A percentile compares a stretch with the other conserved stretches of the same genome.
Conservation (phyloP, 2,888 invertebrate species). For the Nemoura dubitans region DNA sequence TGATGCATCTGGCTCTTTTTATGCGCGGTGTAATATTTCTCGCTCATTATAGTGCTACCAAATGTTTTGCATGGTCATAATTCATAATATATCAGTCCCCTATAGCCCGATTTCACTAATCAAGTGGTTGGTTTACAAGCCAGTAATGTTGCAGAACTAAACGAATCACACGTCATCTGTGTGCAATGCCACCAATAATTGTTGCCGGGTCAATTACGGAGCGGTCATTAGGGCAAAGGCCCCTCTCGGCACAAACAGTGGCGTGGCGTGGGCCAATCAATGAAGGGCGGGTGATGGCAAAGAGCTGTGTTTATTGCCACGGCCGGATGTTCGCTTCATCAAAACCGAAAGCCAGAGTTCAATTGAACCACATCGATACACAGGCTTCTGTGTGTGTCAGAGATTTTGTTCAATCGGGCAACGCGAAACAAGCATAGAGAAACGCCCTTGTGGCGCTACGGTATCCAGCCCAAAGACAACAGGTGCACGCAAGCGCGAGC, state of each 20-base stretch:
- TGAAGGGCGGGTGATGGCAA: background rate
- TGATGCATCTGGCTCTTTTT: background rate
- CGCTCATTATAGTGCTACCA: background rate
- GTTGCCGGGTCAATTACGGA: background rate
- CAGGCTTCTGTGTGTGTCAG: background rate
- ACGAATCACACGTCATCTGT: background rate
- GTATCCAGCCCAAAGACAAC: background rate
- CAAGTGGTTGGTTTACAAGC: background rate
- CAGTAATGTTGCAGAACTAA: background rate
- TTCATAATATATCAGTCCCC: background rate
- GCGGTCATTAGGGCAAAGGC: constrained; percentile 7
- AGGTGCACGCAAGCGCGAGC: background rate
- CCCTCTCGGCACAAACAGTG: background rate
- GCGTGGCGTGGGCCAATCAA: background rate
- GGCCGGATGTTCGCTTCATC: background rate
- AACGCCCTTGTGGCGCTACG: background rate
- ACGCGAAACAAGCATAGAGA: background rate
- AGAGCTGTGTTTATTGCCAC: background rate
- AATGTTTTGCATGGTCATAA: background rate
- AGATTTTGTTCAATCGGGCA: background rate
- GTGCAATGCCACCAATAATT: background rate
- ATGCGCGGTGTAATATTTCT: background rate
- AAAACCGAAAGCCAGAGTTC: background rate
- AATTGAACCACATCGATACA: background rate
- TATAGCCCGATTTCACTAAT: background rate